Evolutionary conservation across 2,888 invertebrate genomes (phyloP), one percentile per base, ranked within the genome.

Genomic region (Holacanthella duospinosa): DNA sequence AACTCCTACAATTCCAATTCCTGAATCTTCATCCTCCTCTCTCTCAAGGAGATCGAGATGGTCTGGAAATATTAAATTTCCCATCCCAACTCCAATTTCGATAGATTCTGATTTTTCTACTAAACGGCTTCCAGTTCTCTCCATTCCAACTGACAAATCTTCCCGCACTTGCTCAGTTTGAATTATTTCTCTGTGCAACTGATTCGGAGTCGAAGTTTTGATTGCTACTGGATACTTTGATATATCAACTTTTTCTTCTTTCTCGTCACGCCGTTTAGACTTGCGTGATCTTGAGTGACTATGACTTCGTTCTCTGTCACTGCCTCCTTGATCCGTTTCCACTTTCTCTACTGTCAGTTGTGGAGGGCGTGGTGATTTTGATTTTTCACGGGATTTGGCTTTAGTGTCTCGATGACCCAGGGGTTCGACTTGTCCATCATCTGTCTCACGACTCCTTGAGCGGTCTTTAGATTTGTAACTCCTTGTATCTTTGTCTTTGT

Each of bases 1-100:
- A 3, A 65, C 63, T n/a, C 68, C 66, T 12, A 66, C 66, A 54
- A 73, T 71, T 2, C 75, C 75, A 55, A 74, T 75, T 9, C 83
- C 81, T 74, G 83, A 82, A 65, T 81, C 82, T 44, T 71, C 69
- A 57, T 71, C 70, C 62, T 72, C 68, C 27, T 60, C 21, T 55
- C 43, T 26, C 36, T 36, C 12, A 28, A 48, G 48, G 21, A n/a
- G 48, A 48, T 48, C 19, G 4, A 48, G 21, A 9, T 48, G 48
- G 4, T 48, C 48, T 48, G 36, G 36, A 16, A 9, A 16, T 9
- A 36, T 36, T 16, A 36, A 36, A 16, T 36, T 36, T 16, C 36
- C 36, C 6, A 36, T 36, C 16, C 9, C 36, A 6, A 36, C 16
- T 36, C 36, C 36, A 36, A 36, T 6, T 16, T 36, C 36, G 16